These are phyloP conservation scores for Coelinius sp. DNA, from an alignment of 2,888 invertebrate species.

Conservation along the genomic window DNA sequence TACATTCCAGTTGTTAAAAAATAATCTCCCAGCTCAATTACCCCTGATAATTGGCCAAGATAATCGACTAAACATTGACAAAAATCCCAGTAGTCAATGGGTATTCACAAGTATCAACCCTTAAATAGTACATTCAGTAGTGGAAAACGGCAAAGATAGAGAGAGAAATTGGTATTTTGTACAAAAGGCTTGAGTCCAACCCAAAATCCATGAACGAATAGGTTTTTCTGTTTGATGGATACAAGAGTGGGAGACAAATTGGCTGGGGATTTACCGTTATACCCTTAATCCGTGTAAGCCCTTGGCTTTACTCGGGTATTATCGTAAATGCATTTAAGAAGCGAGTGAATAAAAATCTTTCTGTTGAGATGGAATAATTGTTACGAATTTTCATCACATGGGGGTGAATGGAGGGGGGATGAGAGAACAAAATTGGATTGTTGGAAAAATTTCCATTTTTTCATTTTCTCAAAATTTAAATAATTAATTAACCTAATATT, in stretches of 20 bases:
- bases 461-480: too few species aligned
- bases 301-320: constrained; percentile 64
- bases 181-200: constrained; percentile 26
- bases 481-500: too few species aligned
- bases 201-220: constrained; percentile 6
- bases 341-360: constrained; percentile 16
- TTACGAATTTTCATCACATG: not conserved
- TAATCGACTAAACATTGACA: constrained; percentile 5
- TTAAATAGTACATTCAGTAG: not conserved
- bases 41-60: not conserved
- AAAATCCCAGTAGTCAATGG: not conserved
- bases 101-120: not conserved
- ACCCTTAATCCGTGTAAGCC: constrained; percentile 64
- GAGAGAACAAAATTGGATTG: too few species aligned
- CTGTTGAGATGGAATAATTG: constrained; percentile 1
- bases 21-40: not conserved
- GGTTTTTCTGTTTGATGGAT: constrained; percentile 32
- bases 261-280: constrained; percentile 47
- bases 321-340: constrained; percentile 61
- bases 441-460: too few species aligned
- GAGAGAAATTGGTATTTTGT: constrained; percentile 11
- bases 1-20: too few species aligned
- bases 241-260: constrained; percentile 40
- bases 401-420: too few species aligned
- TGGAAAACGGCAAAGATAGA: constrained; percentile 8